A percentile compares a stretch with the other conserved stretches of the same genome.
phyloP scores from a whole-genome alignment of 2,888 invertebrate species.

The Scrobipalpa atriplicella region DNA sequence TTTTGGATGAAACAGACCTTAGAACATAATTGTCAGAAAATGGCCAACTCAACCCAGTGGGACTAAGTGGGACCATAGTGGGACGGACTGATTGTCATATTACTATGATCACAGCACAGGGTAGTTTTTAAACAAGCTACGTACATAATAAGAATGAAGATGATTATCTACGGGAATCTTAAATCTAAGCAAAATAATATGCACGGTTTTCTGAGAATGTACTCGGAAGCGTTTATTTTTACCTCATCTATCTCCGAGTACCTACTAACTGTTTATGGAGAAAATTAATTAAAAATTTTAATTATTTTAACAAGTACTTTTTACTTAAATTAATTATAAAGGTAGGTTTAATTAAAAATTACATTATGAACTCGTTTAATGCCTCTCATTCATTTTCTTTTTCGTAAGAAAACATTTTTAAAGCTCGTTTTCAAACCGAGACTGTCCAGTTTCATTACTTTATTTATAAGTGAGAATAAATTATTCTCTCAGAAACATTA shows the following conservation, averaged over 20 bases:
- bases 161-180: too few relatives aligned
- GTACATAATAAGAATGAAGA: too few relatives aligned
- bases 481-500: background rate
- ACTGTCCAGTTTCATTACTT: too few relatives aligned
- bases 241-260: background rate
- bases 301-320: background rate
- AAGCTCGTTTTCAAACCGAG: too few relatives aligned
- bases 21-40: background rate
- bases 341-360: background rate
- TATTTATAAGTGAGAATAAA: too few relatives aligned
- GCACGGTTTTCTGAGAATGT: background rate
- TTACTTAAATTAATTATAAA: background rate
- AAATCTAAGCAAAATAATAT: too few relatives aligned
- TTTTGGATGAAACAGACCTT: background rate
- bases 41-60: background rate
- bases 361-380: background rate
- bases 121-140: too few relatives aligned
- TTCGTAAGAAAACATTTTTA: too few relatives aligned
- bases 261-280: background rate
- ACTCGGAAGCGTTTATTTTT: background rate
- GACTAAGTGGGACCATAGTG: background rate
- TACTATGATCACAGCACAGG: too few relatives aligned
- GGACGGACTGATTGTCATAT: background rate
- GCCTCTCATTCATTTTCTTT: too few relatives aligned
- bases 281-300: slow-evolving; percentile 1